Percentiles rank a stretch among this genome's conserved stretches.
These are phyloP conservation scores for Drosophila subquinaria DNA, from an alignment of 2,888 invertebrate species.

Conservation along the genomic window DNA sequence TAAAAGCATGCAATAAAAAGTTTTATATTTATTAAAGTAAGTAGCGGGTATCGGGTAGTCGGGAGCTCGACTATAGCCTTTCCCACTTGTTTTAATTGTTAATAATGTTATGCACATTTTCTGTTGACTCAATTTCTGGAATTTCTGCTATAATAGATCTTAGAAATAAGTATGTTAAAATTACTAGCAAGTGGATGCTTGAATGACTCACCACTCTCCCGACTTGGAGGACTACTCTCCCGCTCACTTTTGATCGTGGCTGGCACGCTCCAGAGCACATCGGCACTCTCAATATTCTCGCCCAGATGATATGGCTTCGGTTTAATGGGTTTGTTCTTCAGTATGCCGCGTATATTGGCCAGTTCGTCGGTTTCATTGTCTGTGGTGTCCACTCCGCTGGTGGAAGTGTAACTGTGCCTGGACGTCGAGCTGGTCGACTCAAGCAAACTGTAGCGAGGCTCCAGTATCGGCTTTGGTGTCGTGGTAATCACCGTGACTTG, in stretches of 20 bases:
- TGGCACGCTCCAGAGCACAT: conserved; percentile 87
- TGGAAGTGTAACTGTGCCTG: conserved; percentile 81
- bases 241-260: conserved; percentile 82
- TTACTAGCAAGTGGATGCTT: neutral
- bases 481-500: conserved; percentile 82
- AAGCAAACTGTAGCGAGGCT: conserved; percentile 57
- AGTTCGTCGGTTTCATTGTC: conserved; percentile 85
- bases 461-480: conserved; percentile 66
- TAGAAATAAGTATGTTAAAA: too few species aligned
- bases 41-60: too few species aligned
- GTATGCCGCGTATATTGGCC: conserved; percentile 88
- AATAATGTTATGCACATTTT: too few species aligned
- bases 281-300: conserved; percentile 87
- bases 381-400: conserved; percentile 81
- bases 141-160: too few species aligned
- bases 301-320: conserved; percentile 91
- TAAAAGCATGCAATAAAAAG: too few species aligned
- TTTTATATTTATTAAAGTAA: too few species aligned
- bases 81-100: too few species aligned
- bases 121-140: too few species aligned
- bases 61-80: too few species aligned
- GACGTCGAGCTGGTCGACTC: conserved; percentile 64
- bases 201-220: conserved; percentile 57
- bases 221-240: conserved; percentile 54
- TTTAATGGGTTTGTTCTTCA: conserved; percentile 91